Base-by-base conservation (phyloP, 2,113 vertebrate genomes). In the Festucalex cinctus region DNA sequence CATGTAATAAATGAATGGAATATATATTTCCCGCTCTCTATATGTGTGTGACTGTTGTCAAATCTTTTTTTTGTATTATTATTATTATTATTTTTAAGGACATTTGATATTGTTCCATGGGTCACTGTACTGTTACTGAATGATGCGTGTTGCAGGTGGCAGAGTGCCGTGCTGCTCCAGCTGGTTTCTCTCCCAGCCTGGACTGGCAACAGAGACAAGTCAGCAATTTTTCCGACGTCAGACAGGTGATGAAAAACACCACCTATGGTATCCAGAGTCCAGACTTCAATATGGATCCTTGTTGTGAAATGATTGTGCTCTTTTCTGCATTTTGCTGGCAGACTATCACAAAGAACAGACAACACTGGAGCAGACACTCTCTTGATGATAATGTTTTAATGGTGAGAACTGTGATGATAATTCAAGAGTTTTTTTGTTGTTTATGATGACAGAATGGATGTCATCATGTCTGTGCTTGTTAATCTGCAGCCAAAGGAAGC, bases 181-280 rank as follows among this genome's bases (percentile, higher is more conserved):
- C 87, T 75, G 97, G 97, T 19, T 96, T 94, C 70, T 95, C 88
- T 54, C 96, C 97, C 43, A 94, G 94, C 0, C 86, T 98, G 63
- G 90, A 81, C 19, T 98, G 97, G 97, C 96, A 99, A 46, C 94
- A 93, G 76, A 94, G 93, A 53, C 95, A 98, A 93, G 95, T 97
- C 73, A 85, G 92, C 63, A 92, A 86, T 71, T 99, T 99, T 83
- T 98, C 96, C 66, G 68, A 78, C 5, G 63, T 85, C 74, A 82
- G 84, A 83, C 88, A 85, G 87, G 87, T 90, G 66, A 68, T 60
- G 22, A 2, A 36, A 66, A 65, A 9, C 28, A 35, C 4, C 1
- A 32, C 26, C 54, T 32, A 17, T 3, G 5, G 14, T 32, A 32
- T 57, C 14, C 6, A 57, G 17, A 32, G 19, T 57, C 14, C 6